Evolutionary conservation across 2,888 invertebrate species (phyloP).

Genomic region (Nephrocerus scutellatus): DNA sequence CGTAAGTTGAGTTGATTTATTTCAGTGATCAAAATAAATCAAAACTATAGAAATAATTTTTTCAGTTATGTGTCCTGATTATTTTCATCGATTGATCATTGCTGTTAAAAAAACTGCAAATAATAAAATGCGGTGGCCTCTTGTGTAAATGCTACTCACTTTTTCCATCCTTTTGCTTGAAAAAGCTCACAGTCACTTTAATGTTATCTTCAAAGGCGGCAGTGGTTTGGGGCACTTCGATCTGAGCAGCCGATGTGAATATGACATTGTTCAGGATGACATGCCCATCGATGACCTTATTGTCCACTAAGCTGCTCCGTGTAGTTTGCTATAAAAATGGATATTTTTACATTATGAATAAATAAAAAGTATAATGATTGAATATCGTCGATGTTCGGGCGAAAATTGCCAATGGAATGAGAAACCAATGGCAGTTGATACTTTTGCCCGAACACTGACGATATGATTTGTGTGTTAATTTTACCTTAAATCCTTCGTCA

Average conservation of each 20-base stretch:
- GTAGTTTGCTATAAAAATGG: conserved; percentile 53
- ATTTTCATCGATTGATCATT: too few relatives aligned
- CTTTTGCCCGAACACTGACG: neutral
- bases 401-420: too few relatives aligned
- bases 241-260: conserved; percentile 75
- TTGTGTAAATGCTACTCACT: conserved; percentile 54
- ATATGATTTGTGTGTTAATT: conserved; percentile 7
- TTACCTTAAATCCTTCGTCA: conserved; percentile 82
- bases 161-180: conserved; percentile 62
- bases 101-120: too few relatives aligned
- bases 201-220: conserved; percentile 76
- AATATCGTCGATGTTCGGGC: neutral
- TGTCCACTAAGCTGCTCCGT: conserved; percentile 69
- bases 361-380: too few relatives aligned
- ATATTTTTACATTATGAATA: neutral
- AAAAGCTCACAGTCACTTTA: conserved; percentile 74
- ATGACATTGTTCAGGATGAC: conserved; percentile 80
- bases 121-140: too few relatives aligned
- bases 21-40: too few relatives aligned
- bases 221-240: conserved; percentile 68
- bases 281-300: conserved; percentile 81
- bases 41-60: too few relatives aligned
- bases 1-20: too few relatives aligned
- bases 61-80: too few relatives aligned
- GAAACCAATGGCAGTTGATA: too few relatives aligned